Percentiles rank a stretch among this genome's conserved stretches.
phyloP scores from a whole-genome alignment of 1,140 invertebrate species.

The Pseudomyrmex flavicornis region DNA sequence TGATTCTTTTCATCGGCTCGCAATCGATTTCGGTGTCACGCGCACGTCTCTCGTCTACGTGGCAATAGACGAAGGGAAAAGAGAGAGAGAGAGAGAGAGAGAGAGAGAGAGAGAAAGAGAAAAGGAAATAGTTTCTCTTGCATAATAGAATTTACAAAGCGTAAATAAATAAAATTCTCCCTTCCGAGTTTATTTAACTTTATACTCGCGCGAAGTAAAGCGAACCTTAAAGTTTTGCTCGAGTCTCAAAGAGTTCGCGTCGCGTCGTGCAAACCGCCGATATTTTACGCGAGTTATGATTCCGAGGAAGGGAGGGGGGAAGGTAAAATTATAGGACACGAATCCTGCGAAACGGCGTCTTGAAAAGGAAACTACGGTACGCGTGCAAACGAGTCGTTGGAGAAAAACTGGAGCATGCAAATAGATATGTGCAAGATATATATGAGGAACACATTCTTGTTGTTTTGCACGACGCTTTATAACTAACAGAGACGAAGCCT shows the following conservation, averaged over 20 bases:
- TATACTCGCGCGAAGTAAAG: not conserved
- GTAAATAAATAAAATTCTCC: slow-evolving; percentile 26
- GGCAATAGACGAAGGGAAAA: no score
- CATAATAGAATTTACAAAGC: slow-evolving; percentile 28
- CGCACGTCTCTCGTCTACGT: not conserved
- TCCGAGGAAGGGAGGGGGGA: no score
- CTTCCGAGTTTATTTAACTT: slow-evolving; percentile 12
- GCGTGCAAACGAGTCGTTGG: slow-evolving; percentile 38
- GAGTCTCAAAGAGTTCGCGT: slow-evolving; percentile 3
- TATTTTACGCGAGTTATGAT: slow-evolving; percentile 51
- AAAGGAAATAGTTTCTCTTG: not conserved
- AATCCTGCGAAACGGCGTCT: slow-evolving; percentile 27
- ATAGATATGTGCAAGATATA: slow-evolving; percentile 35
- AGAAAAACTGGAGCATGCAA: slow-evolving; percentile 40
- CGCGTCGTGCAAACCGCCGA: slow-evolving; percentile 28
- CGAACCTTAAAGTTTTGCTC: slow-evolving; percentile 4
- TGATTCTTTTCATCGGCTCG: slow-evolving; percentile 25
- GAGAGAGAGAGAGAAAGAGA: no score
- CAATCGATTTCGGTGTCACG: slow-evolving; percentile 1
- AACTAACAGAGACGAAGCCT: not conserved
- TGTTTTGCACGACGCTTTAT: slow-evolving; percentile 21
- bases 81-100: no score
- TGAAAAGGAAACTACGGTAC: slow-evolving; percentile 6
- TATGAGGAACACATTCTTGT: slow-evolving; percentile 28
- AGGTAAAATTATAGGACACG: slow-evolving; percentile 38